phyloP scores from a whole-genome alignment of 2,888 invertebrate species.

The Apodemia zela region DNA sequence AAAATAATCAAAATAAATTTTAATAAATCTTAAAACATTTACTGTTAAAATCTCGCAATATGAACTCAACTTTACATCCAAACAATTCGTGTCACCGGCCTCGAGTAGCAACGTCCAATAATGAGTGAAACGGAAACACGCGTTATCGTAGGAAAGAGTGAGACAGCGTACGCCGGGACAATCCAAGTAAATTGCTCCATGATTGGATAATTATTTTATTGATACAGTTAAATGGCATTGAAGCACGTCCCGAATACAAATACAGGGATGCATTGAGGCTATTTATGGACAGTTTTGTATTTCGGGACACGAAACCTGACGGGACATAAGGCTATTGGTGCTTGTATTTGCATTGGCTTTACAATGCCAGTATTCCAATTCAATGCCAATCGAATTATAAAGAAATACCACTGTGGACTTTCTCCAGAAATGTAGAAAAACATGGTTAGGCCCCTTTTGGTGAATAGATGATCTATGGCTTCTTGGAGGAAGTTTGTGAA shows the following conservation, averaged over 20 bases:
- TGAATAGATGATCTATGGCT: too few relatives aligned
- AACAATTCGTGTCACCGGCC: slow-evolving; percentile 34
- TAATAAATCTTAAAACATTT: too few relatives aligned
- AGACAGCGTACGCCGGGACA: slow-evolving; percentile 46
- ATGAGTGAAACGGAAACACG: slow-evolving; percentile 39
- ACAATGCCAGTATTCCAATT: too few relatives aligned
- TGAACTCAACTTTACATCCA: slow-evolving; percentile 16
- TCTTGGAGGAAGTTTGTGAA: too few relatives aligned
- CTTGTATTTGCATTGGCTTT: too few relatives aligned
- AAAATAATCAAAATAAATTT: too few relatives aligned
- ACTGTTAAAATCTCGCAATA: background rate
- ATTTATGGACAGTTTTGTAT: slow-evolving; percentile 7
- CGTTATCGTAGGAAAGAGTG: slow-evolving; percentile 33
- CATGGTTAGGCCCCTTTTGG: too few relatives aligned
- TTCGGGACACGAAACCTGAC: background rate
- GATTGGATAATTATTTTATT: slow-evolving; percentile 80
- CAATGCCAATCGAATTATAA: too few relatives aligned
- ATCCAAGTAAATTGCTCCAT: slow-evolving; percentile 69
- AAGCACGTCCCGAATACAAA: slow-evolving; percentile 38
- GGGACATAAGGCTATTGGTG: background rate
- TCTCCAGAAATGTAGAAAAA: too few relatives aligned
- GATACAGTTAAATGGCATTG: slow-evolving; percentile 68
- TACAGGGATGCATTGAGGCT: slow-evolving; percentile 29
- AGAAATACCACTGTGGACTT: too few relatives aligned
- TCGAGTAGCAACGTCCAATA: slow-evolving; percentile 21